Percentiles rank a stretch among this genome's conserved stretches.
phyloP scores from a whole-genome alignment of 2,113 vertebrate genomes.

The Ochotona curzoniae region DNA sequence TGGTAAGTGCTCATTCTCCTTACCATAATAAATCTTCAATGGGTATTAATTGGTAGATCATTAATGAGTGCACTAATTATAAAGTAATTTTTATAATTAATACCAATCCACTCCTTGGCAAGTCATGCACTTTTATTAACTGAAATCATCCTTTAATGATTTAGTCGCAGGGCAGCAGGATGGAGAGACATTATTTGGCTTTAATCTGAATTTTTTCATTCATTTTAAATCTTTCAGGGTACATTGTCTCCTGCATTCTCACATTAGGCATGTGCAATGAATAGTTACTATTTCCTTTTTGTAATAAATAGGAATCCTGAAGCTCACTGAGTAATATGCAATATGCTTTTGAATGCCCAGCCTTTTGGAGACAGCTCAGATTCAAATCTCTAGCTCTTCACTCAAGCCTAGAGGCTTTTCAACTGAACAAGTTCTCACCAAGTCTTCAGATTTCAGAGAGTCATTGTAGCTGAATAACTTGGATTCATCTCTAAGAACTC shows the following conservation, averaged over 20 bases:
- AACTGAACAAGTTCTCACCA: background rate
- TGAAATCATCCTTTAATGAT: conserved; percentile 35
- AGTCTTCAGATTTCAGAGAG: background rate
- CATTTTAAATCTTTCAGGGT: background rate
- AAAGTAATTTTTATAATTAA: conserved; percentile 70
- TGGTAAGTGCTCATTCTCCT: conserved; percentile 82
- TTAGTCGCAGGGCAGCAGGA: background rate
- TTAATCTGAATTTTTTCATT: conserved; percentile 21
- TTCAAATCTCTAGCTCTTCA: background rate
- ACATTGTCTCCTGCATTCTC: background rate
- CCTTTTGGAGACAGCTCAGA: background rate
- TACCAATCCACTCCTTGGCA: conserved; percentile 72
- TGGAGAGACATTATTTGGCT: background rate
- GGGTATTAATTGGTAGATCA: conserved; percentile 77
- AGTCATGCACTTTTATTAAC: conserved; percentile 74
- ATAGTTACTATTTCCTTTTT: background rate
- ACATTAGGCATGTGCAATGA: background rate
- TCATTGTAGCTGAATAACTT: background rate
- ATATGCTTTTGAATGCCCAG: background rate
- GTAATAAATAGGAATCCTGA: background rate
- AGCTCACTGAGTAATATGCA: background rate
- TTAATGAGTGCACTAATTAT: conserved; percentile 73
- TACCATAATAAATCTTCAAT: conserved; percentile 83
- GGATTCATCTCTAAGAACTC: background rate
- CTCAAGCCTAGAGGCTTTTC: background rate